phyloP scores from a whole-genome alignment of 2,888 invertebrate species.

The Rambutsinella grinnellia region DNA sequence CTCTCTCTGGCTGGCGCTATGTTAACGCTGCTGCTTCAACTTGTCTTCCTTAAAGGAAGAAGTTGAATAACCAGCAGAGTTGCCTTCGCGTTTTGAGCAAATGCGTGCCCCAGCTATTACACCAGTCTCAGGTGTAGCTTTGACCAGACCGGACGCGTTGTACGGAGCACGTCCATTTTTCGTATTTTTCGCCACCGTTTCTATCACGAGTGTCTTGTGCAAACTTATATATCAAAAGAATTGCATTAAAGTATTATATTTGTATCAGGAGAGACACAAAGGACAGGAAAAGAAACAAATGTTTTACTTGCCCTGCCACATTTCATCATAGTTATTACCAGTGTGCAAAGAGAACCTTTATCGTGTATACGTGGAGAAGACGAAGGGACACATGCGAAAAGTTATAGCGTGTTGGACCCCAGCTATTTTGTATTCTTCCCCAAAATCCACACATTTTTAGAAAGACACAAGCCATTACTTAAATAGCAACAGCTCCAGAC shows the following conservation, averaged over 20 bases:
- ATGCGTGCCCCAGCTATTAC: conserved; percentile 38
- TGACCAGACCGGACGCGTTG: conserved; percentile 59
- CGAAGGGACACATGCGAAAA: conserved; percentile 19
- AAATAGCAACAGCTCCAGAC: too few species aligned
- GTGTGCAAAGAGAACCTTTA: not conserved
- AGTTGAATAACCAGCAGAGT: conserved; percentile 62
- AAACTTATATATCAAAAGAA: conserved; percentile 17
- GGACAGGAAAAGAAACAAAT: conserved; percentile 24
- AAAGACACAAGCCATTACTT: not conserved
- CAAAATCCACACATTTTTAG: conserved; percentile 10
- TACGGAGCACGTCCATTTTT: conserved; percentile 33
- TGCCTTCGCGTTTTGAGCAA: conserved; percentile 42
- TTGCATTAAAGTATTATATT: conserved; percentile 10
- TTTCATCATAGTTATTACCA: conserved; percentile 37
- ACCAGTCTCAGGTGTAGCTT: conserved; percentile 64
- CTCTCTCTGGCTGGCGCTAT: not conserved
- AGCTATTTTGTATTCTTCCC: conserved; percentile 38
- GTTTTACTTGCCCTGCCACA: conserved; percentile 20
- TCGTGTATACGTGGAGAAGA: not conserved
- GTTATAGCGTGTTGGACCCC: conserved; percentile 25
- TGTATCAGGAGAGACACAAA: conserved; percentile 6
- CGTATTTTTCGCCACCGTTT: conserved; percentile 31
- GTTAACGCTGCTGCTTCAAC: conserved; percentile 22
- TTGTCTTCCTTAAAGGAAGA: conserved; percentile 46
- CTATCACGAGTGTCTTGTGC: conserved; percentile 1